Evolutionary conservation across 2,888 invertebrate genomes (phyloP).

Genomic region (Philereme vetulata): DNA sequence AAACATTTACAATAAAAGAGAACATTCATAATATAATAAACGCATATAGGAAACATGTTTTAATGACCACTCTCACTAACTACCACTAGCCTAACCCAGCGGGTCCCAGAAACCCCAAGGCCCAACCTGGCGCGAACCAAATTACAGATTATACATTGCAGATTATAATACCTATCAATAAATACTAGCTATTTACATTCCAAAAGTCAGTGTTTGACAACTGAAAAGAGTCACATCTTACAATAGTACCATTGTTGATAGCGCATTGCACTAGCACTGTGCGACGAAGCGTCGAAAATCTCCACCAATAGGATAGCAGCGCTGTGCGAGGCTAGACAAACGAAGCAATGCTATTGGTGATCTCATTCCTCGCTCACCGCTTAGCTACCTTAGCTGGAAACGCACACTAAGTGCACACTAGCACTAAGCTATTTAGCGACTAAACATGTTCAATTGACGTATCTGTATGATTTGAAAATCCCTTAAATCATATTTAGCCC

Average conservation of each 20-base stretch:
- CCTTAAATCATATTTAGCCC: no score
- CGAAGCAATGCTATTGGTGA: no score
- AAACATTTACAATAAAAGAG: constrained; percentile 82
- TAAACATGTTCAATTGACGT: background rate
- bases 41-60: constrained; percentile 81
- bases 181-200: constrained; percentile 76
- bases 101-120: constrained; percentile 27
- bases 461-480: no score
- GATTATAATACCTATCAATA: constrained; percentile 71
- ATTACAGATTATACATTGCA: constrained; percentile 67
- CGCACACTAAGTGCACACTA: no score
- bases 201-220: constrained; percentile 27
- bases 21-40: constrained; percentile 82
- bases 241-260: constrained; percentile 4
- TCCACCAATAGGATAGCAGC: no score
- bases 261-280: background rate
- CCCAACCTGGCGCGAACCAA: constrained; percentile 72
- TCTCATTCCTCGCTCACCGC: no score
- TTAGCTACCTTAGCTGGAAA: no score
- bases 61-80: constrained; percentile 65
- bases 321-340: no score
- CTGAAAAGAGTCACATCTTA: constrained; percentile 24
- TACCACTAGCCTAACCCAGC: constrained; percentile 41
- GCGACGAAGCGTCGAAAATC: no score
- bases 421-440: no score